Conservation (phyloP, 2,113 vertebrate genomes). For the Phrynosoma blainvillii region DNA sequence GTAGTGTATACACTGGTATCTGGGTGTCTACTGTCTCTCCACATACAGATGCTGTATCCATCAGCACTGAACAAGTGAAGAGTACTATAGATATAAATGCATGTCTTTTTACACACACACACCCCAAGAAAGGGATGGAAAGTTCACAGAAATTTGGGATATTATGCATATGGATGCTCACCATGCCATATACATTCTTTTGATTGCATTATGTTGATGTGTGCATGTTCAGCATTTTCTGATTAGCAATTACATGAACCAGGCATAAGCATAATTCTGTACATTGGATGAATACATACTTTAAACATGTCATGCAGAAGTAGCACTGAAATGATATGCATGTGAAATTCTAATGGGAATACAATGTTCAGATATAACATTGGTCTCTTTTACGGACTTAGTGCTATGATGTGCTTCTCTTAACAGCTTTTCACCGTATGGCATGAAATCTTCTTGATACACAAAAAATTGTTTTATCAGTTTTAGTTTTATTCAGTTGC, state of each 20-base stretch:
- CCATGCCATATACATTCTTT: neutral
- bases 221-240: neutral
- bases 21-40: too few relatives aligned
- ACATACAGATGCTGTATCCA: neutral
- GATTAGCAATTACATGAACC: neutral
- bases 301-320: neutral
- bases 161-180: too few relatives aligned
- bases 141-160: too few relatives aligned
- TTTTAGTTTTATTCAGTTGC: neutral
- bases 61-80: neutral
- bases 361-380: neutral
- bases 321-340: neutral
- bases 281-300: neutral
- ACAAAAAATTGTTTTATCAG: neutral
- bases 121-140: too few relatives aligned
- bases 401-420: neutral
- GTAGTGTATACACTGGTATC: too few relatives aligned
- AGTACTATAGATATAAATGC: neutral
- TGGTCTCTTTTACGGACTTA: neutral
- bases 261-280: neutral
- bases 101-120: too few relatives aligned
- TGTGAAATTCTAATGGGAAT: neutral
- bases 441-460: neutral
- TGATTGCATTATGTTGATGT: neutral
- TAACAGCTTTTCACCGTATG: neutral